phyloP scores from a whole-genome alignment of 2,113 vertebrate genomes.

The Odocoileus virginianus region DNA sequence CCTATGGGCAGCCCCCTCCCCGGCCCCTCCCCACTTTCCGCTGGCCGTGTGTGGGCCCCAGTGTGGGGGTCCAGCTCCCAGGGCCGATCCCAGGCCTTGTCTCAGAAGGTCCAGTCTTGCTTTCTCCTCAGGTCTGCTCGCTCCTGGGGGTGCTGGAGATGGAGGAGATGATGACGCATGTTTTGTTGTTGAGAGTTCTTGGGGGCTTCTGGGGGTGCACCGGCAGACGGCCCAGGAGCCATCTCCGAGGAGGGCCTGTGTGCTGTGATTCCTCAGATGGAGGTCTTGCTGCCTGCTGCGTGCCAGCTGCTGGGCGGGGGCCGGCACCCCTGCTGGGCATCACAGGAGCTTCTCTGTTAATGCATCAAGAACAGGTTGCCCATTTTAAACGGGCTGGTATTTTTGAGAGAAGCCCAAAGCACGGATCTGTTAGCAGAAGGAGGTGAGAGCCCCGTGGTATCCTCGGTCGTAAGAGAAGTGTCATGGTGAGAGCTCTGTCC shows the following conservation, averaged over 20 bases:
- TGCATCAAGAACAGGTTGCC: neutral
- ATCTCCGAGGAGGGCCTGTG: neutral
- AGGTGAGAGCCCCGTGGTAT: neutral
- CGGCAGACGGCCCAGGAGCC: neutral
- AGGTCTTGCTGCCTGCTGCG: neutral
- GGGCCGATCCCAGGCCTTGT: neutral
- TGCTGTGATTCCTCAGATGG: neutral
- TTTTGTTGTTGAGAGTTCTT: neutral
- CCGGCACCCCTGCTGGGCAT: neutral
- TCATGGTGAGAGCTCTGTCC: neutral
- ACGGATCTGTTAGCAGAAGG: neutral
- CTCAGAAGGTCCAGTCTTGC: neutral
- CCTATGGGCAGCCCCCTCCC: neutral
- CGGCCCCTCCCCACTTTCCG: no score
- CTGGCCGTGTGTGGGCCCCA: neutral
- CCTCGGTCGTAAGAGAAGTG: neutral
- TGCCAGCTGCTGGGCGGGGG: neutral
- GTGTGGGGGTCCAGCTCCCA: accelerated
- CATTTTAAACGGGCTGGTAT: neutral
- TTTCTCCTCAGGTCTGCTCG: neutral
- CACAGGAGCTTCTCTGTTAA: neutral
- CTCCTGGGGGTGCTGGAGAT: neutral
- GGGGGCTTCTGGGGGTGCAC: neutral
- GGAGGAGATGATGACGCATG: neutral
- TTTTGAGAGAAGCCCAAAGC: neutral